phyloP scores from a whole-genome alignment of 37 sponge, comb jelly and placozoan species.

The Cliona cf. orientalis region DNA sequence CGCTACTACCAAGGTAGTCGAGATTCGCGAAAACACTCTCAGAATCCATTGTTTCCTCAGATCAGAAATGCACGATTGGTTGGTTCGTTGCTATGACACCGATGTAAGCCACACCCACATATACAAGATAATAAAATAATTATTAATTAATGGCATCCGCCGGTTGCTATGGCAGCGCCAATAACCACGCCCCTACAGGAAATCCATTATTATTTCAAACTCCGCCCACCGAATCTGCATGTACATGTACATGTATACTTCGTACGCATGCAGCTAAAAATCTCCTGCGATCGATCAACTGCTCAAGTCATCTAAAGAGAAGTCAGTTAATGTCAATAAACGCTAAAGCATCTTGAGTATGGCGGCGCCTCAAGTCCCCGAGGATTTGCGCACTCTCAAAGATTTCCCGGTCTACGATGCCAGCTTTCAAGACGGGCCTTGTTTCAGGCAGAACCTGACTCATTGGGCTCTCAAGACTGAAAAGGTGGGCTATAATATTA shows the following conservation, averaged over 20 bases:
- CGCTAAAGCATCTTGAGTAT: no score
- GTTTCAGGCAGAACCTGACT: conserved; percentile 62
- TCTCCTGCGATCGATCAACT: no score
- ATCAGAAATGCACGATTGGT: not conserved
- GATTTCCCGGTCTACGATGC: conserved; percentile 73
- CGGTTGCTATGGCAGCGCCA: no score
- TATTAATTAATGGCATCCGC: not conserved
- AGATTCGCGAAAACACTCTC: conserved; percentile 59
- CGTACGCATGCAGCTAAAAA: no score
- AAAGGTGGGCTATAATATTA: conserved; percentile 46
- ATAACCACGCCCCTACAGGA: no score
- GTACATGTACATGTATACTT: no score
- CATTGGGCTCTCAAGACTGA: conserved; percentile 67
- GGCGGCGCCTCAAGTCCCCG: no score
- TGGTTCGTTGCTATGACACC: conserved; percentile 39
- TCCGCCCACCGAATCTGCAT: no score
- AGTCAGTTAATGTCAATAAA: no score
- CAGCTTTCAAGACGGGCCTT: conserved; percentile 69
- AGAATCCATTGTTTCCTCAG: conserved; percentile 80
- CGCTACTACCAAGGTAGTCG: conserved; percentile 84
- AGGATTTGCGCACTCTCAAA: conserved; percentile 42
- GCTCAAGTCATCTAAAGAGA: no score
- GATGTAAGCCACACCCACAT: not conserved
- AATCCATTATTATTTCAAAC: no score
- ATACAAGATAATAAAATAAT: not conserved